A percentile compares a stretch with the other conserved stretches of the same genome.
Conservation (phyloP, 2,797 vertebrate genomes). For the Sciurus vulgaris region DNA sequence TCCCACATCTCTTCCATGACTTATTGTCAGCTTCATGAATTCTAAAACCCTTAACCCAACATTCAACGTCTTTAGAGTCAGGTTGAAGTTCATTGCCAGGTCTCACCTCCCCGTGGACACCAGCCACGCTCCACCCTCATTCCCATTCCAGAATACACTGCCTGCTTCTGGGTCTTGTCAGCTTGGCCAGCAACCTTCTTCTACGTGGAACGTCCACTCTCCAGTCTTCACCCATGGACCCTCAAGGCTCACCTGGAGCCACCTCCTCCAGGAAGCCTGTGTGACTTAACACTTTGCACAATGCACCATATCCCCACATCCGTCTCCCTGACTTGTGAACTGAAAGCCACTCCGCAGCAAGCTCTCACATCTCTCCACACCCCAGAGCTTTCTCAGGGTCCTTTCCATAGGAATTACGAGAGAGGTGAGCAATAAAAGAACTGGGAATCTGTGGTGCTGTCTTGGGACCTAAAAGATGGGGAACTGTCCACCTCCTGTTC, state of each 20-base stretch:
- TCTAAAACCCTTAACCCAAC: background rate
- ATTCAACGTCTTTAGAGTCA: background rate
- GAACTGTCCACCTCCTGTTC: background rate
- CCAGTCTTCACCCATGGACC: background rate
- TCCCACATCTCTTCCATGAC: background rate
- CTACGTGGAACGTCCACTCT: background rate
- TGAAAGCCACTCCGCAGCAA: background rate
- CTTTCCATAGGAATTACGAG: background rate
- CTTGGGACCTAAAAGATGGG: background rate
- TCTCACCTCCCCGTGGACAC: background rate
- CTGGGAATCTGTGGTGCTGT: background rate
- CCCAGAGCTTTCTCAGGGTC: background rate
- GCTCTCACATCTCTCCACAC: background rate
- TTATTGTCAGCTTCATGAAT: background rate
- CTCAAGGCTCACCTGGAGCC: background rate
- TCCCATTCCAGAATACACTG: background rate
- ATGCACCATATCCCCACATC: background rate
- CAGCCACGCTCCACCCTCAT: background rate
- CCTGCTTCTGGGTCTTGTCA: background rate
- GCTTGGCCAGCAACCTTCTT: background rate
- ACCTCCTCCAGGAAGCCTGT: background rate
- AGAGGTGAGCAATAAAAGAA: background rate
- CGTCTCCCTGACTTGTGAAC: background rate
- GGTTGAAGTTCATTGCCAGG: background rate
- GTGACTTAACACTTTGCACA: background rate